Percentiles rank a stretch among this genome's conserved stretches.
phyloP scores from a whole-genome alignment of 2,888 invertebrate genomes.

The Zonitis immaculata region DNA sequence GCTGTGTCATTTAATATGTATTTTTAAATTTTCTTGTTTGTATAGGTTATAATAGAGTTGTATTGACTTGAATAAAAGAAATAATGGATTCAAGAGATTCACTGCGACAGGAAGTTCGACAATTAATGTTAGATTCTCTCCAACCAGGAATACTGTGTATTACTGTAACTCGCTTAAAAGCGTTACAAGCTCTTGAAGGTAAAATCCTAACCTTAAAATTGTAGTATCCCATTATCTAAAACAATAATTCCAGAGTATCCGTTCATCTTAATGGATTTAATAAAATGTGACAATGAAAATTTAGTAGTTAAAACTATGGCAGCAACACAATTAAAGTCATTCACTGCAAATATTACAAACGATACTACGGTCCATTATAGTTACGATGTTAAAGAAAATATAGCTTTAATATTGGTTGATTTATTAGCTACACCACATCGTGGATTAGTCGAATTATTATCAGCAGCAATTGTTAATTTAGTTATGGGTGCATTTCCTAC shows the following conservation, averaged over 20 bases:
- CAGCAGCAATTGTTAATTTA: conserved; percentile 8
- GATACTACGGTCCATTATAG: conserved; percentile 1
- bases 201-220: neutral
- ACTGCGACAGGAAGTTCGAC: neutral
- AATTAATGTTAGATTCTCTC: neutral
- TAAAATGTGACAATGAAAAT: conserved; percentile 23
- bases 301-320: conserved; percentile 27
- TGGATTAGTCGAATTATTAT: conserved; percentile 12
- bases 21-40: neutral
- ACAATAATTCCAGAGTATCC: conserved; percentile 28
- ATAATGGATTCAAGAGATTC: neutral
- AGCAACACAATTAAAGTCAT: conserved; percentile 30
- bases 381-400: conserved; percentile 9
- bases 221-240: neutral
- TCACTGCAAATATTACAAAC: conserved; percentile 18
- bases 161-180: neutral
- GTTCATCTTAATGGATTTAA: conserved; percentile 25
- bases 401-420: conserved; percentile 17
- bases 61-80: neutral
- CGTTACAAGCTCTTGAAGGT: neutral
- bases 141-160: neutral
- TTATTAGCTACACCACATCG: conserved; percentile 8
- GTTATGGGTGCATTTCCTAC: conserved; percentile 13
- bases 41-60: neutral
- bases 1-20: neutral